Conservation (phyloP, 2,113 vertebrate genomes). For the Connochaetes taurinus region DNA sequence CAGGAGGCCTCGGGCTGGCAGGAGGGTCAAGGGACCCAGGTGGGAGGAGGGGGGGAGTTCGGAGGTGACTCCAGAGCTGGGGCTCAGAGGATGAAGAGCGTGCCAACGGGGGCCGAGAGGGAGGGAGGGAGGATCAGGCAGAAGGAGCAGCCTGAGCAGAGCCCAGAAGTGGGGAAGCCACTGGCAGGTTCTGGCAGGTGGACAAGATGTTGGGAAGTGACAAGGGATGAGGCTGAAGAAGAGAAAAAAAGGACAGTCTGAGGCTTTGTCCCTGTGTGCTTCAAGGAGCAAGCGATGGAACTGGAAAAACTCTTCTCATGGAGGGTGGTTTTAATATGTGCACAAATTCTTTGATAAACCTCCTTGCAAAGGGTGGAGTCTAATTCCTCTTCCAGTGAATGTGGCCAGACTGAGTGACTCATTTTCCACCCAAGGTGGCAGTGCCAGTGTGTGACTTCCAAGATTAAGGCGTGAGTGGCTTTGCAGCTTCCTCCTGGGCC, state of each 20-base stretch:
- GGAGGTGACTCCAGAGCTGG: not conserved
- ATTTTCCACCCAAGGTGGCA: rapidly evolving
- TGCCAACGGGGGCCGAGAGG: not conserved
- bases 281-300: rapidly evolving
- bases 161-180: rapidly evolving
- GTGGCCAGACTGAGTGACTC: not conserved
- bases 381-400: not conserved
- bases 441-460: rapidly evolving
- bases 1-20: not conserved
- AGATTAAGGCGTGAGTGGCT: rapidly evolving
- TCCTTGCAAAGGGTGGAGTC: not conserved
- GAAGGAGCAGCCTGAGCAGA: not conserved
- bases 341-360: rapidly evolving
- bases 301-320: not conserved
- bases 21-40: not conserved
- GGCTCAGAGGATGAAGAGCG: not conserved
- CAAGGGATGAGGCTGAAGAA: rapidly evolving
- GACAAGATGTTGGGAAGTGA: not conserved
- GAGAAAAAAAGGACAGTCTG: rapidly evolving
- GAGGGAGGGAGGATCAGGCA: not conserved
- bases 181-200: not conserved
- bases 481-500: not conserved
- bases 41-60: not conserved
- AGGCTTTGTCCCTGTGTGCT: not conserved
- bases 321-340: not conserved